Evolutionary conservation across 2,888 invertebrate genomes (phyloP), one percentile per base, ranked within the genome.

Genomic region (Rhopalosiphum nymphaeae): DNA sequence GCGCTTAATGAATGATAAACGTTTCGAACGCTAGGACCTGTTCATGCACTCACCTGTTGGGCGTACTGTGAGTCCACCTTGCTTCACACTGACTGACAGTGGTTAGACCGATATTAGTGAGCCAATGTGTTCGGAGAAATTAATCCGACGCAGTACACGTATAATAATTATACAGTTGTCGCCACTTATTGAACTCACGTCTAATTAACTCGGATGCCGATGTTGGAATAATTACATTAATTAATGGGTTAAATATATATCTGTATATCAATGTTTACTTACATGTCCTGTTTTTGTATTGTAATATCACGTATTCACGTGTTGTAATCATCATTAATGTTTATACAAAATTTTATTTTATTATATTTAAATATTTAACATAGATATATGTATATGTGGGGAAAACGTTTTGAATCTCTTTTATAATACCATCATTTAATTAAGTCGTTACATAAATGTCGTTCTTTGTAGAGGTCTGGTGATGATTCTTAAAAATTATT

Each of bases 11-110:
- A 91, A 91, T 91, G 78, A 91, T 91, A 26, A 53, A 78, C 53
- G 5, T 78, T 78, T 53, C 36, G 29, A 25, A 78, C 16, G 9
- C 7, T 25, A 67, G 5, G 42, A 44, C 5, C 78, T 9, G 7
- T 78, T 42, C 36, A 42, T 84, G 42, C 78, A 53, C 16, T 85
- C 57, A 85, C 85, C 91, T 85, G 91, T 91, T 91, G 91, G 44
- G 11, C 0, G 21, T 26, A 57, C 16, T 25, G 1, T n/a, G 21
- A 67, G n/a, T 90, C 67, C 49, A 44, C 44, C 25, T 29, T 1
- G 11, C 85, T 85, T 57, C 25, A 53, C 53, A 53, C 29, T 3
- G 2, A 67, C n/a, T 36, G 26, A 53, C 29, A 10, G 67, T 25
- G 26, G 36, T 49, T 53, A 16, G 36, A 36, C 16, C 21, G 42